These are phyloP conservation scores for Clusia tigrina DNA, from an alignment of 2,888 invertebrate species.

Conservation along the genomic window DNA sequence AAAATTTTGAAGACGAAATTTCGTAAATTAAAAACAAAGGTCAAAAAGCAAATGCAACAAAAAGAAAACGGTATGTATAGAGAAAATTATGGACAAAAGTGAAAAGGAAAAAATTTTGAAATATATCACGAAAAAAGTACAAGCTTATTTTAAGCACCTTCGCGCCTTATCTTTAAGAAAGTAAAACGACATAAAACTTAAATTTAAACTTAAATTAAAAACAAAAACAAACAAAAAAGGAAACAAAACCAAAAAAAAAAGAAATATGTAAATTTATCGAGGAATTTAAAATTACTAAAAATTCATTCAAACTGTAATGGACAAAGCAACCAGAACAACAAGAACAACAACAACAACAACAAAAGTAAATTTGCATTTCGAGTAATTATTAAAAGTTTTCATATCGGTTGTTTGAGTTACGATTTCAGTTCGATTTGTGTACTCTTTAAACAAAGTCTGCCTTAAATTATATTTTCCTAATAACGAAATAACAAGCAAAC, in stretches of 20 bases:
- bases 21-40: constrained; percentile 50
- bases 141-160: constrained; percentile 78
- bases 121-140: constrained; percentile 74
- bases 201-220: constrained; percentile 36
- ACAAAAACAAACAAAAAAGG: constrained; percentile 16
- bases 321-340: constrained; percentile 50
- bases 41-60: constrained; percentile 31
- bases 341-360: constrained; percentile 5
- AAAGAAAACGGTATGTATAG: constrained; percentile 12
- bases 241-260: constrained; percentile 40
- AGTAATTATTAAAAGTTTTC: not conserved
- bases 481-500: constrained; percentile 46
- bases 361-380: constrained; percentile 11
- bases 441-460: constrained; percentile 72
- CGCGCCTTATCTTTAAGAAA: constrained; percentile 76
- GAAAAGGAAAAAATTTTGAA: constrained; percentile 45
- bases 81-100: constrained; percentile 35
- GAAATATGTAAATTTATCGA: constrained; percentile 43
- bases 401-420: too few relatives aligned
- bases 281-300: constrained; percentile 43
- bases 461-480: constrained; percentile 71
- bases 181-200: constrained; percentile 48
- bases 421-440: constrained; percentile 55
- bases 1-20: constrained; percentile 50
- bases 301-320: constrained; percentile 44